These are phyloP conservation scores for Egretta garzetta DNA, from an alignment of 2,113 vertebrate genomes.

Conservation along the genomic window DNA sequence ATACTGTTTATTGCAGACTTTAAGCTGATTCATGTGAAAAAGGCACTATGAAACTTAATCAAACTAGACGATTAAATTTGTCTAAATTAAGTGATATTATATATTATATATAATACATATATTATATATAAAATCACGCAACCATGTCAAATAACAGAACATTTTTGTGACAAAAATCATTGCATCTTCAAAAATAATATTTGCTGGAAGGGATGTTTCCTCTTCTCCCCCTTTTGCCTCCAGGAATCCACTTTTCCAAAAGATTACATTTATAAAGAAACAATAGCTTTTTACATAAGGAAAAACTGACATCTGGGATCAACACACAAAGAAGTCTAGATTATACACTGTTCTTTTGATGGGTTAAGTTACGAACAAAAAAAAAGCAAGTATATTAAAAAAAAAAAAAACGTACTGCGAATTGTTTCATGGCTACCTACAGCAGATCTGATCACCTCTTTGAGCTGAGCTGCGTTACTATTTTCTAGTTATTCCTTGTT, in stretches of 20 bases:
- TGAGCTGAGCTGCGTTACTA: conserved; percentile 31
- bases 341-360: conserved; percentile 20
- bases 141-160: conserved; percentile 70
- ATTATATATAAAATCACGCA: conserved; percentile 69
- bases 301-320: conserved; percentile 51
- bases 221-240: background rate
- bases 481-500: conserved; percentile 58
- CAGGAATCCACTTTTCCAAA: conserved; percentile 50
- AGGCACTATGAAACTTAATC: conserved; percentile 88
- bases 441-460: conserved; percentile 10
- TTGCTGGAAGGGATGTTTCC: conserved; percentile 45
- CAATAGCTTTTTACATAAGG: conserved; percentile 21
- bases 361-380: conserved; percentile 54
- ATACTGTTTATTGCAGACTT: conserved; percentile 89
- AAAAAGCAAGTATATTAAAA: conserved; percentile 25
- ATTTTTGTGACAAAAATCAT: conserved; percentile 69
- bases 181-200: conserved; percentile 72
- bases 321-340: conserved; percentile 23
- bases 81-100: conserved; percentile 75
- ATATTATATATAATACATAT: conserved; percentile 69
- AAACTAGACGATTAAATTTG: conserved; percentile 74
- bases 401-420: background rate
- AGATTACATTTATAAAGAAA: conserved; percentile 59
- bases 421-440: conserved; percentile 35
- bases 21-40: conserved; percentile 81